phyloP scores from a whole-genome alignment of 2,113 vertebrate genomes.

The Chloebia gouldiae region DNA sequence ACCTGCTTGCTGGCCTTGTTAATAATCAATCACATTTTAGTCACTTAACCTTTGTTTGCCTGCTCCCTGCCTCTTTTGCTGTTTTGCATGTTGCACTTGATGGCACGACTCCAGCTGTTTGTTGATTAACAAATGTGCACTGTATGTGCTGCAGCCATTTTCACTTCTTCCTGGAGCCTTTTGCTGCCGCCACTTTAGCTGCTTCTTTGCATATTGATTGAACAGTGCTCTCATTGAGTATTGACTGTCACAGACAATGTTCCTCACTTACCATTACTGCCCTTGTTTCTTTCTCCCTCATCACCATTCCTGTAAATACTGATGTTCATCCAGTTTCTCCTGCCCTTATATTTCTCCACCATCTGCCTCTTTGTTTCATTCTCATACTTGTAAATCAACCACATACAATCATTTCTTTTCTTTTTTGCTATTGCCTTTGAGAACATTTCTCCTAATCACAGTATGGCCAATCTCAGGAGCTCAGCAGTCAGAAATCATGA shows the following conservation, averaged over 20 bases:
- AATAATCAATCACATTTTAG: constrained; percentile 40
- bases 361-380: constrained; percentile 39
- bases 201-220: constrained; percentile 55
- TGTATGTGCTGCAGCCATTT: constrained; percentile 31
- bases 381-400: constrained; percentile 3
- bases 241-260: constrained; percentile 46
- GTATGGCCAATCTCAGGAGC: neutral
- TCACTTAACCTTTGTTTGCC: constrained; percentile 24
- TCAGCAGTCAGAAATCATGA: neutral
- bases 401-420: neutral
- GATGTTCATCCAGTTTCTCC: neutral
- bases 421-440: neutral
- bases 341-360: neutral
- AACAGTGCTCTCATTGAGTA: neutral
- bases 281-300: constrained; percentile 21
- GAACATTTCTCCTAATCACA: neutral
- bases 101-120: neutral
- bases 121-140: neutral
- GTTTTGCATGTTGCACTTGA: neutral
- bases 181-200: constrained; percentile 12
- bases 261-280: constrained; percentile 22
- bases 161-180: neutral
- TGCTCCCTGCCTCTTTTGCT: neutral
- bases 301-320: neutral
- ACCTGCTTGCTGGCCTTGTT: constrained; percentile 13